A percentile compares a stretch with the other conserved stretches of the same genome.
Conservation (phyloP, 2,888 invertebrate genomes). For the Habrosyne pyritoides region DNA sequence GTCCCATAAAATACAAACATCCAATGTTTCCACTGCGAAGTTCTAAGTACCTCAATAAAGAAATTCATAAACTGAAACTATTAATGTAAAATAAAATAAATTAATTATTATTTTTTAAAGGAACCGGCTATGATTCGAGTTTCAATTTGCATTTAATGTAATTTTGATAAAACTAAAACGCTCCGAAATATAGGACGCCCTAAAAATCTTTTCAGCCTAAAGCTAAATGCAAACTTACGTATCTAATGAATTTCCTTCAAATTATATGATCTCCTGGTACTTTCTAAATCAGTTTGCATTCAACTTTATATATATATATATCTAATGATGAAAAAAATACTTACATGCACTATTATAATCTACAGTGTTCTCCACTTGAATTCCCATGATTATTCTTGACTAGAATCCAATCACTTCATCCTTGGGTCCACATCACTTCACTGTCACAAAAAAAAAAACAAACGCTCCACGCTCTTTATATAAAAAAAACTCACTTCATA, state of each 20-base stretch:
- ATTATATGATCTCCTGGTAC: not conserved
- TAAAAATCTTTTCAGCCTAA: too few species aligned
- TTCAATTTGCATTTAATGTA: too few species aligned
- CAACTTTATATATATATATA: not conserved
- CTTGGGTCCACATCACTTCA: slow-evolving; percentile 25
- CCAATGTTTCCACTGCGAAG: too few species aligned
- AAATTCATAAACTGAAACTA: too few species aligned
- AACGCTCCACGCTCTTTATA: slow-evolving; percentile 18
- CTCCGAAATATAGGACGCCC: too few species aligned
- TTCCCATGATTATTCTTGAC: slow-evolving; percentile 66
- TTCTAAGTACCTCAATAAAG: too few species aligned
- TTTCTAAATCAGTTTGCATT: not conserved
- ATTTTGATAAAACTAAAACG: too few species aligned
- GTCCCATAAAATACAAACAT: too few species aligned
- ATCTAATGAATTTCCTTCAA: not conserved
- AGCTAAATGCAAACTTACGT: not conserved
- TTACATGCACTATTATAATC: slow-evolving; percentile 77
- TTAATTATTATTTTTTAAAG: too few species aligned
- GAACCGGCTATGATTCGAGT: too few species aligned
- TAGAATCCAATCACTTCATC: slow-evolving; percentile 46
- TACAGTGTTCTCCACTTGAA: slow-evolving; percentile 77
- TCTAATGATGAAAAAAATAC: slow-evolving; percentile 37
- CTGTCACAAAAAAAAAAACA: slow-evolving; percentile 6
- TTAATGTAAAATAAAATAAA: too few species aligned
- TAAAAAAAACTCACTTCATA: slow-evolving; percentile 28